A percentile compares a stretch with the other conserved stretches of the same genome.
Conservation (phyloP, 2,888 invertebrate genomes). For the Cyaniris semiargus region DNA sequence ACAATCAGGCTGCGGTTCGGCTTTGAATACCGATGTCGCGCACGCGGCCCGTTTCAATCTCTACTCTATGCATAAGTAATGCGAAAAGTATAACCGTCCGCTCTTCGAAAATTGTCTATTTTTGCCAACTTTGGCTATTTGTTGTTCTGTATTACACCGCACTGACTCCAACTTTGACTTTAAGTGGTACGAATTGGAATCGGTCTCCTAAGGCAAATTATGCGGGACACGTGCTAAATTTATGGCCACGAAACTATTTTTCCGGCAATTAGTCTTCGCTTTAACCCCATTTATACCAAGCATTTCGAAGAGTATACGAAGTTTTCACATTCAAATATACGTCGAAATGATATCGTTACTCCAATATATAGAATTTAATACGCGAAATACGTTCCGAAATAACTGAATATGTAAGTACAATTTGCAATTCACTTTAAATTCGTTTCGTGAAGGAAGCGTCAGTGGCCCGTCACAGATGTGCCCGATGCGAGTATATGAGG, state of each 20-base stretch:
- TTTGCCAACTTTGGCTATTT: conserved; percentile 72
- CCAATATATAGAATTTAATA: conserved; percentile 27
- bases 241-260: not conserved
- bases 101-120: conserved; percentile 72
- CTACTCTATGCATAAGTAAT: conserved; percentile 79
- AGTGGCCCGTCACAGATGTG: conserved; percentile 32
- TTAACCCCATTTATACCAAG: not conserved
- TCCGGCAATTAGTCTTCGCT: not conserved
- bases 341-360: not conserved
- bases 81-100: conserved; percentile 73
- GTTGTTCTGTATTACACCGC: conserved; percentile 32
- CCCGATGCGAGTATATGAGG: not conserved
- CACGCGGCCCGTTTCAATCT: conserved; percentile 76
- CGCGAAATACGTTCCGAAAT: conserved; percentile 29
- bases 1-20: conserved; percentile 64
- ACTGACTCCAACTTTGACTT: not conserved
- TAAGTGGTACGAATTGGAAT: conserved; percentile 23
- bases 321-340: not conserved
- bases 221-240: conserved; percentile 10
- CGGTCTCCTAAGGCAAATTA: conserved; percentile 11
- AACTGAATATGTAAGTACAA: conserved; percentile 34
- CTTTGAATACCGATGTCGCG: conserved; percentile 74
- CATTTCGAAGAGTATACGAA: not conserved
- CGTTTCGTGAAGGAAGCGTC: conserved; percentile 36
- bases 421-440: conserved; percentile 40